Conservation (phyloP, 1,140 invertebrate genomes). For the Acyrthosiphon pisum region DNA sequence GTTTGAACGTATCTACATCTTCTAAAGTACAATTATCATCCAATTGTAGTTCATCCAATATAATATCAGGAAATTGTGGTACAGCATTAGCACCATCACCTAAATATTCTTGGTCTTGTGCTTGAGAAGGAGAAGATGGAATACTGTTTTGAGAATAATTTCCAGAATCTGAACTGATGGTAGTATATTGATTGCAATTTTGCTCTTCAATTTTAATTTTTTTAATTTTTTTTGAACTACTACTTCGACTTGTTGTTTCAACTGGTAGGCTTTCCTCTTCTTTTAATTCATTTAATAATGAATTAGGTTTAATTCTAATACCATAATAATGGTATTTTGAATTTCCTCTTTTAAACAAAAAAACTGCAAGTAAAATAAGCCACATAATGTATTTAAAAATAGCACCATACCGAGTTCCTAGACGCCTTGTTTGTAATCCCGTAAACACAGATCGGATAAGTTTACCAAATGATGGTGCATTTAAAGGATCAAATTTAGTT, state of each 20-base stretch:
- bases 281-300: conserved; percentile 71
- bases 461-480: conserved; percentile 99
- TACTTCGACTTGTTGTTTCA: conserved; percentile 54
- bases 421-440: conserved; percentile 87
- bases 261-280: conserved; percentile 50
- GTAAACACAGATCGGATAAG: conserved; percentile 97
- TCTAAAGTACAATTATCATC: conserved; percentile 79
- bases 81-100: conserved; percentile 71
- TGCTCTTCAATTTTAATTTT: conserved; percentile 40
- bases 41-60: conserved; percentile 70
- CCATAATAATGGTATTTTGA: conserved; percentile 99
- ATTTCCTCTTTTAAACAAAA: conserved; percentile 80
- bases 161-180: conserved; percentile 29
- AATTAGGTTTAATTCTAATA: conserved; percentile 93
- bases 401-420: conserved; percentile 82
- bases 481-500: conserved; percentile 95
- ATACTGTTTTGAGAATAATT: conserved; percentile 51
- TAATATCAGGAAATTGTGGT: conserved; percentile 82
- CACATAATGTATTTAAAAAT: background rate
- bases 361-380: background rate
- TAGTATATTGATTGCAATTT: conserved; percentile 21
- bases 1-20: conserved; percentile 80
- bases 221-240: conserved; percentile 58
- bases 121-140: conserved; percentile 23
- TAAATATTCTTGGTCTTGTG: conserved; percentile 61